A percentile compares a stretch with the other conserved stretches of the same genome.
Evolutionary conservation across 1,140 invertebrate genomes (phyloP).

Genomic region (Leptinotarsa undecemlineata): DNA sequence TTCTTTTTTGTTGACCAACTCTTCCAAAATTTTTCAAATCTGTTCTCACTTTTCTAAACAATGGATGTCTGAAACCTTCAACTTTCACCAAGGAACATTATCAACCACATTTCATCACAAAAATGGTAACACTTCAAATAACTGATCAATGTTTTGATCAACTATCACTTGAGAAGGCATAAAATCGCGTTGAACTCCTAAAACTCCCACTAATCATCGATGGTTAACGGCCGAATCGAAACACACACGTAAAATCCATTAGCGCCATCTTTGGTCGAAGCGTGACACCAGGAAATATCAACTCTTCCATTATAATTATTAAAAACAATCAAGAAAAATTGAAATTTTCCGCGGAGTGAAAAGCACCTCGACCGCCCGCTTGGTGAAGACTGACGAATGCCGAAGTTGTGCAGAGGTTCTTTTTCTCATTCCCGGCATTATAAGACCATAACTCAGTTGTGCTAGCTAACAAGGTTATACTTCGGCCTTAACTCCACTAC

Average conservation of each 20-base stretch:
- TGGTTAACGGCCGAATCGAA: too few species aligned
- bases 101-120: too few species aligned
- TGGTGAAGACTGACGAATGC: slow-evolving; percentile 46
- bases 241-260: not conserved
- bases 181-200: too few species aligned
- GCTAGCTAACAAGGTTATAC: slow-evolving; percentile 55
- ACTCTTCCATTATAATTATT: not conserved
- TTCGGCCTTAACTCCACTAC: slow-evolving; percentile 49
- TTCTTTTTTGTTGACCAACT: too few species aligned
- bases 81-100: too few species aligned
- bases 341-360: slow-evolving; percentile 15
- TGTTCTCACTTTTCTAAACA: too few species aligned
- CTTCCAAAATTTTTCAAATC: too few species aligned
- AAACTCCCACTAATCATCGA: not conserved
- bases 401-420: slow-evolving; percentile 47
- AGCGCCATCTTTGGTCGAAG: not conserved
- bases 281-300: not conserved
- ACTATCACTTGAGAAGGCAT: too few species aligned
- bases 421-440: slow-evolving; percentile 55
- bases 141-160: too few species aligned
- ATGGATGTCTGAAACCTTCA: too few species aligned
- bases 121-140: too few species aligned
- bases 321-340: slow-evolving; percentile 2
- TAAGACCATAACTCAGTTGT: slow-evolving; percentile 57
- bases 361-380: slow-evolving; percentile 42